phyloP scores from a whole-genome alignment of 2,888 invertebrate genomes.

The Drosophila leonis region DNA sequence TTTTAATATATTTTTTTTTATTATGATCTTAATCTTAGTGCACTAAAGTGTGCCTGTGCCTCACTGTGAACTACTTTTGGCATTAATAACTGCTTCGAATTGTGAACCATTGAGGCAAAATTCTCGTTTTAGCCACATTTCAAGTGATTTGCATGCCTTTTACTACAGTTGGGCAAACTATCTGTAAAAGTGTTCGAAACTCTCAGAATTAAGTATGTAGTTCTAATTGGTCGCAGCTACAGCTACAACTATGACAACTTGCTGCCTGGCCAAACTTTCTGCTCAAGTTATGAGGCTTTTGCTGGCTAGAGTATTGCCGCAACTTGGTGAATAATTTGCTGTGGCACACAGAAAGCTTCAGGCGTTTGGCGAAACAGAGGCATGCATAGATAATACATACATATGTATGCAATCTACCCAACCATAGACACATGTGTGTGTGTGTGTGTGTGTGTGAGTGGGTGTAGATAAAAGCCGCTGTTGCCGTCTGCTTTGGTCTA shows the following conservation, averaged over 20 bases:
- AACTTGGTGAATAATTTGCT: conserved; percentile 69
- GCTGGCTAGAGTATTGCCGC: conserved; percentile 42
- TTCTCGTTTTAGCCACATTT: neutral
- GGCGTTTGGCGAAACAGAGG: conserved; percentile 57
- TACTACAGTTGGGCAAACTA: neutral
- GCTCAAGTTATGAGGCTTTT: conserved; percentile 21
- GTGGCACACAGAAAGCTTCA: conserved; percentile 61
- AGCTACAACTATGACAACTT: neutral
- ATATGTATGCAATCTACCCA: conserved; percentile 27
- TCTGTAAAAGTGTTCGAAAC: neutral
- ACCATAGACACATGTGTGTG: conserved; percentile 15
- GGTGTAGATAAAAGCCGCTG: conserved; percentile 51
- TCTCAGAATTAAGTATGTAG: neutral
- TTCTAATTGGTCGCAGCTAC: conserved; percentile 1
- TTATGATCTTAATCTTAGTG: too few relatives aligned
- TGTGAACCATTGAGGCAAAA: too few relatives aligned
- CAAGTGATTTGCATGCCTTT: neutral
- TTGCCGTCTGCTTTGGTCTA: conserved; percentile 46
- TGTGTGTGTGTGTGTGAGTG: conserved; percentile 16
- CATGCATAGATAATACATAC: conserved; percentile 56
- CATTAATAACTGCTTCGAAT: neutral
- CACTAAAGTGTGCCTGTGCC: too few relatives aligned
- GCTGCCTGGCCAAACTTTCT: neutral
- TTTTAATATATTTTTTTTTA: too few relatives aligned
- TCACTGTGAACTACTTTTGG: too few relatives aligned